Percentiles rank a stretch among this genome's conserved stretches.
Conservation (phyloP, 2,888 invertebrate genomes). For the Spisula solida region DNA sequence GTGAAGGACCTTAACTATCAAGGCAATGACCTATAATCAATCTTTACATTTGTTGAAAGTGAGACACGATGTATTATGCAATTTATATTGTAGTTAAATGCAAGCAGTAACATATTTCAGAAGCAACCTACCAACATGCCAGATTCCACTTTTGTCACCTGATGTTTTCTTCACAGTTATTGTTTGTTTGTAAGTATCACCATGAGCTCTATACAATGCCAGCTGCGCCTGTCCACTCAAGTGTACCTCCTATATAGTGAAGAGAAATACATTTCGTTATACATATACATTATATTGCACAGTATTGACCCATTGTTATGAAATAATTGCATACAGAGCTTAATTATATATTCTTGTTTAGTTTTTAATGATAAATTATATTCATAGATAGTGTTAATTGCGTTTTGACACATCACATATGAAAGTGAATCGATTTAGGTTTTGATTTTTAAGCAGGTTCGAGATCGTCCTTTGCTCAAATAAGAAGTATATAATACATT, state of each 20-base stretch:
- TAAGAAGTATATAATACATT: neutral
- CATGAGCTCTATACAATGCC: conserved; percentile 75
- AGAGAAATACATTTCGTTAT: neutral
- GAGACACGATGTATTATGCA: neutral
- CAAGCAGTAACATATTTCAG: neutral
- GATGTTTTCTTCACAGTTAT: conserved; percentile 71
- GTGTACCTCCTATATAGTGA: conserved; percentile 64
- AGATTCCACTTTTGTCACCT: conserved; percentile 77
- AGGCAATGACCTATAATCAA: too few species aligned
- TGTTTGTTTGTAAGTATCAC: conserved; percentile 74
- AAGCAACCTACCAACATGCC: conserved; percentile 68
- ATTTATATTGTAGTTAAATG: neutral
- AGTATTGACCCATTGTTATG: too few species aligned
- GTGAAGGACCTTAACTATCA: too few species aligned
- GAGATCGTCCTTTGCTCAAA: too few species aligned
- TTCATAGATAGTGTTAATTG: too few species aligned
- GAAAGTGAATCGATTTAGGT: too few species aligned
- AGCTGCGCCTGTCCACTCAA: conserved; percentile 77
- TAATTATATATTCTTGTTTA: too few species aligned
- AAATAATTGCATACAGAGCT: too few species aligned
- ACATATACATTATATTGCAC: neutral
- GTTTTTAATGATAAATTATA: too few species aligned
- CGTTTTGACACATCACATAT: too few species aligned
- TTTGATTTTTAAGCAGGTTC: too few species aligned
- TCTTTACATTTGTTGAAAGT: too few species aligned